Evolutionary conservation across 2,888 invertebrate species (phyloP).

Genomic region (Hermaeophaga mercurialis): DNA sequence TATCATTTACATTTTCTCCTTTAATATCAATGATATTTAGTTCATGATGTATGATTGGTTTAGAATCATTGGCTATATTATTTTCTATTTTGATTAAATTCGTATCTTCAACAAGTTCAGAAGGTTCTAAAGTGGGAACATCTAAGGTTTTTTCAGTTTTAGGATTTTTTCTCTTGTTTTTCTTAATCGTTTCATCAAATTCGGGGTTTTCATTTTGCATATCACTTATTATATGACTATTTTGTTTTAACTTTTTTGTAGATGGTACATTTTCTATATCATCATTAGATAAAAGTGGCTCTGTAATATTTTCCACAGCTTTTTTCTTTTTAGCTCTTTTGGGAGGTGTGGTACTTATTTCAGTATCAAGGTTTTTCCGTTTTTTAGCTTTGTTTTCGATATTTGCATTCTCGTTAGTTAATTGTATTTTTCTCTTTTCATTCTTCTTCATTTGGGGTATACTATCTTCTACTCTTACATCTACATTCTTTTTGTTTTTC

Average conservation of each 20-base stretch:
- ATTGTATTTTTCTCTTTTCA: constrained; percentile 12
- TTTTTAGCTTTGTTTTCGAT: constrained; percentile 14
- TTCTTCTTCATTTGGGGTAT: constrained; percentile 3
- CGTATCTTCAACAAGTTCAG: not conserved
- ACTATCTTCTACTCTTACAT: constrained; percentile 1
- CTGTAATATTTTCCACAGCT: constrained; percentile 6
- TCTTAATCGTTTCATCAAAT: not conserved
- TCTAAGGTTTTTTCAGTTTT: not conserved
- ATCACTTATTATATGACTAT: constrained; percentile 1
- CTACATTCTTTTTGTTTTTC: constrained; percentile 17
- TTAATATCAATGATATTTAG: constrained; percentile 31
- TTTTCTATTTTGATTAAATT: not conserved
- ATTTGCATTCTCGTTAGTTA: constrained; percentile 10
- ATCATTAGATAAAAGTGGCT: not conserved
- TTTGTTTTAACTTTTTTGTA: constrained; percentile 14
- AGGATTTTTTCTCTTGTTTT: constrained; percentile 1
- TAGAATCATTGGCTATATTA: constrained; percentile 7
- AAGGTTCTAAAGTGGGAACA: not conserved
- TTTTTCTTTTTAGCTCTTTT: constrained; percentile 6
- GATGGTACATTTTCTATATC: constrained; percentile 10
- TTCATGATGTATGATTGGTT: constrained; percentile 21
- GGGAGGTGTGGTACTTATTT: not conserved
- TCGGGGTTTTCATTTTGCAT: not conserved
- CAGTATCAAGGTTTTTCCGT: constrained; percentile 2
- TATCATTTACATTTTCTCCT: constrained; percentile 22